Evolutionary conservation across 2,113 vertebrate species (phyloP).

Genomic region (Leptodactylus fuscus): DNA sequence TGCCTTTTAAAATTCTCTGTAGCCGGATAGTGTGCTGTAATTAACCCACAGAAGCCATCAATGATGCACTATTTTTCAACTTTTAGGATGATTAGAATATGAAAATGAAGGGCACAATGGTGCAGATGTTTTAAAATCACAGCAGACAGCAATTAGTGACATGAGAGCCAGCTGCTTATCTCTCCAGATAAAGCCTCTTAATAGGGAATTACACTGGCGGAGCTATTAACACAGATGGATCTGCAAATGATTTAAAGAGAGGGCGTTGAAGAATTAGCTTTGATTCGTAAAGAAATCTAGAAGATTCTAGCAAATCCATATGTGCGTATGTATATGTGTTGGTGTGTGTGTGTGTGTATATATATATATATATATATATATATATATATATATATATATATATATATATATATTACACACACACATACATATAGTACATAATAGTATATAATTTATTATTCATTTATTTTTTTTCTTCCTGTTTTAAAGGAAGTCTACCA

Average conservation of each 20-base stretch:
- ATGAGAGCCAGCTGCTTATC: conserved; percentile 85
- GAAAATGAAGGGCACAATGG: conserved; percentile 83
- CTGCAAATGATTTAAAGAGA: conserved; percentile 73
- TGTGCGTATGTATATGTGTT: not conserved
- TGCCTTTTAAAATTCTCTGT: conserved; percentile 81
- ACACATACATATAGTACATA: no score
- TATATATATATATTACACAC: no score
- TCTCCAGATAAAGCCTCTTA: conserved; percentile 84
- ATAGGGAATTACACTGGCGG: conserved; percentile 82
- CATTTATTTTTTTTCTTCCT: no score
- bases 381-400: no score
- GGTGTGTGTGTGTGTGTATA: not conserved
- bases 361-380: no score
- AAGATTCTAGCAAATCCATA: not conserved
- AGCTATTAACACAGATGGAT: conserved; percentile 81
- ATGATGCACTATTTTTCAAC: conserved; percentile 82
- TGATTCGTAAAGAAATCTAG: not conserved
- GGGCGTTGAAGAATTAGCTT: conserved; percentile 58
- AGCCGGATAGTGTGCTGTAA: conserved; percentile 80
- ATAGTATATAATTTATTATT: no score
- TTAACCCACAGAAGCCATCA: conserved; percentile 83
- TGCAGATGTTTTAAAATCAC: conserved; percentile 87
- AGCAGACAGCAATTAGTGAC: conserved; percentile 86
- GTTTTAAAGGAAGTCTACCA: no score
- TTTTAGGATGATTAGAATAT: conserved; percentile 85